Conservation (phyloP, 2,797 vertebrate species). For the Galagoides demidoff region DNA sequence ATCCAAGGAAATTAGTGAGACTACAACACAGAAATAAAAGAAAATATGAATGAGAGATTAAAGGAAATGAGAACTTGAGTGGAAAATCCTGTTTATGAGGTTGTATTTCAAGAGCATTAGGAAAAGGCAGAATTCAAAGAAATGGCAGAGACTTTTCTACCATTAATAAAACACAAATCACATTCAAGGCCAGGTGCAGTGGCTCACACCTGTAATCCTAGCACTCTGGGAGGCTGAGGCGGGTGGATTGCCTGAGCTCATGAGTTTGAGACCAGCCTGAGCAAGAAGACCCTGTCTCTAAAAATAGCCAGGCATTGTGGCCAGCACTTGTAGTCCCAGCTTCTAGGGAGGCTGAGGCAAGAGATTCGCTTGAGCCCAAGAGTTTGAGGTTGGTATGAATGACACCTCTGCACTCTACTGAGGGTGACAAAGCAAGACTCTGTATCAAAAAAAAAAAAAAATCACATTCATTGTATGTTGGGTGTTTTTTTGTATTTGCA, state of each 20-base stretch:
- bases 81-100: background rate
- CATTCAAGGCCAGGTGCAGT: background rate
- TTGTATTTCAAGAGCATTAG: background rate
- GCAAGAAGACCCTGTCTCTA: too few relatives aligned
- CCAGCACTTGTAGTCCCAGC: too few relatives aligned
- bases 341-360: too few relatives aligned
- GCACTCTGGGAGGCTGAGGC: too few relatives aligned
- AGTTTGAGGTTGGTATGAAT: too few relatives aligned
- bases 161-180: background rate
- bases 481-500: background rate
- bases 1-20: background rate
- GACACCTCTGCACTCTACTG: too few relatives aligned
- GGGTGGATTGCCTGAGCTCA: too few relatives aligned
- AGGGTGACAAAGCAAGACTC: too few relatives aligned
- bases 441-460: background rate
- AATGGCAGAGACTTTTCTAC: background rate
- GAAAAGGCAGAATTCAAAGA: background rate
- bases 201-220: too few relatives aligned
- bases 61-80: background rate
- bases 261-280: too few relatives aligned
- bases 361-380: too few relatives aligned
- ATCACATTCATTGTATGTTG: background rate
- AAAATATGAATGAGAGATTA: background rate
- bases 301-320: too few relatives aligned
- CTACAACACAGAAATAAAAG: background rate